These are phyloP conservation scores for Heliocidaris tuberculata DNA, from an alignment of 35 echinoderm and acorn worm species.

Conservation along the genomic window DNA sequence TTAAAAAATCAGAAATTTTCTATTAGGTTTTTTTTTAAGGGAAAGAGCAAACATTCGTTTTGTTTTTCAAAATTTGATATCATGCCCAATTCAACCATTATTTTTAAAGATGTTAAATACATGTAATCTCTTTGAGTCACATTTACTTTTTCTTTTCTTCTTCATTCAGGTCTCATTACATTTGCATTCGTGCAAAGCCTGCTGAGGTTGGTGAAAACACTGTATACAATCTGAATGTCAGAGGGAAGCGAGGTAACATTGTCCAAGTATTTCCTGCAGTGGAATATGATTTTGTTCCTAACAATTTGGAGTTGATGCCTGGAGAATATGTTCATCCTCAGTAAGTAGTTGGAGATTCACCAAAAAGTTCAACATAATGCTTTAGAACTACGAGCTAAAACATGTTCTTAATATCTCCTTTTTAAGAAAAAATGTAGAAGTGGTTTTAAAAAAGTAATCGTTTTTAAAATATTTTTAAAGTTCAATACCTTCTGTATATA, in stretches of 20 bases:
- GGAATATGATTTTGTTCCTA: conserved; percentile 96
- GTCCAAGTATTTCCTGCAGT: conserved; percentile 95
- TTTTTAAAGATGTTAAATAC: not conserved
- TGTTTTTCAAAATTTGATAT: not conserved
- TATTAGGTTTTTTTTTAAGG: too few relatives aligned
- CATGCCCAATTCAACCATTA: not conserved
- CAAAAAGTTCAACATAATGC: not conserved
- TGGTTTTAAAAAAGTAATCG: not conserved
- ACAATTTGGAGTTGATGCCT: conserved; percentile 61
- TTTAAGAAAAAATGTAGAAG: too few relatives aligned
- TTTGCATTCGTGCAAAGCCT: conserved; percentile 66
- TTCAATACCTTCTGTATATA: too few relatives aligned
- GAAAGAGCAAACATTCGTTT: too few relatives aligned
- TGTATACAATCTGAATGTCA: conserved; percentile 84
- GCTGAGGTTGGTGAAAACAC: conserved; percentile 54
- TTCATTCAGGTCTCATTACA: conserved; percentile 70
- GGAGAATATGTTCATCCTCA: conserved; percentile 85
- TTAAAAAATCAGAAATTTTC: too few relatives aligned
- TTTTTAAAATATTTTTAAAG: too few relatives aligned
- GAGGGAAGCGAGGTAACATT: conserved; percentile 96
- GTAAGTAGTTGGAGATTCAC: conserved; percentile 62
- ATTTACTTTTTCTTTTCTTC: not conserved
- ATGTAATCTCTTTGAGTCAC: not conserved
- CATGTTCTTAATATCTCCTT: not conserved
- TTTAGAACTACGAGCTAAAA: not conserved